These are phyloP conservation scores for Leptinotarsa haldemani DNA, from an alignment of 2,888 invertebrate genomes.

Conservation along the genomic window DNA sequence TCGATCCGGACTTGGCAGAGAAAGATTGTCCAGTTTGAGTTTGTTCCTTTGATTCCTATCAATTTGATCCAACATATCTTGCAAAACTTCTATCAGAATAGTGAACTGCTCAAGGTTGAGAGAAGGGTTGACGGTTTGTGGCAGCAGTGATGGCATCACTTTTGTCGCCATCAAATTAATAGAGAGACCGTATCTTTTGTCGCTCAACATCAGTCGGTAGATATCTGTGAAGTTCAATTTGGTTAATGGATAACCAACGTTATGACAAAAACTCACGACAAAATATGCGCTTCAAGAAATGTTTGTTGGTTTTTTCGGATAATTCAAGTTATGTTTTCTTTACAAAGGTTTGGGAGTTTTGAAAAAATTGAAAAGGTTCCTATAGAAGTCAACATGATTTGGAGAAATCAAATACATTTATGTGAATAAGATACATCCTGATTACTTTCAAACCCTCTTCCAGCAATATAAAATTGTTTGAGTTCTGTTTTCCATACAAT, in stretches of 20 bases:
- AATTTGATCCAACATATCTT: slow-evolving; percentile 92
- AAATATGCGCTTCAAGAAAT: neutral
- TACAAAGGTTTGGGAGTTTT: too few relatives aligned
- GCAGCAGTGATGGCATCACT: slow-evolving; percentile 92
- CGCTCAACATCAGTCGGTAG: slow-evolving; percentile 89
- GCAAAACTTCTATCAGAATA: slow-evolving; percentile 82
- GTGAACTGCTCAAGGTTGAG: slow-evolving; percentile 86
- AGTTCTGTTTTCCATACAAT: too few relatives aligned
- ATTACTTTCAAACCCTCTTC: too few relatives aligned
- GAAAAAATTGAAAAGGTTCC: too few relatives aligned
- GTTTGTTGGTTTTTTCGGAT: too few relatives aligned
- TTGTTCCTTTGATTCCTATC: slow-evolving; percentile 90
- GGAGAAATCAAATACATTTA: too few relatives aligned
- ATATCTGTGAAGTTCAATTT: slow-evolving; percentile 76
- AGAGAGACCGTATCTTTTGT: slow-evolving; percentile 90
- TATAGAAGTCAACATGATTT: too few relatives aligned
- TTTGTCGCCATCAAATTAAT: slow-evolving; percentile 93
- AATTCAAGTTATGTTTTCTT: too few relatives aligned
- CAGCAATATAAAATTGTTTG: too few relatives aligned
- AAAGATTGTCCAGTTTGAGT: slow-evolving; percentile 84
- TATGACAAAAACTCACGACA: too few relatives aligned
- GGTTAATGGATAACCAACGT: too few relatives aligned
- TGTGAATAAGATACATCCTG: too few relatives aligned
- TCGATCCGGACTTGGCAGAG: slow-evolving; percentile 81
- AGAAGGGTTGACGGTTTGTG: slow-evolving; percentile 91